Percentiles rank a stretch among this genome's conserved stretches.
Conservation (phyloP, 2,113 vertebrate genomes). For the Butorides virescens region DNA sequence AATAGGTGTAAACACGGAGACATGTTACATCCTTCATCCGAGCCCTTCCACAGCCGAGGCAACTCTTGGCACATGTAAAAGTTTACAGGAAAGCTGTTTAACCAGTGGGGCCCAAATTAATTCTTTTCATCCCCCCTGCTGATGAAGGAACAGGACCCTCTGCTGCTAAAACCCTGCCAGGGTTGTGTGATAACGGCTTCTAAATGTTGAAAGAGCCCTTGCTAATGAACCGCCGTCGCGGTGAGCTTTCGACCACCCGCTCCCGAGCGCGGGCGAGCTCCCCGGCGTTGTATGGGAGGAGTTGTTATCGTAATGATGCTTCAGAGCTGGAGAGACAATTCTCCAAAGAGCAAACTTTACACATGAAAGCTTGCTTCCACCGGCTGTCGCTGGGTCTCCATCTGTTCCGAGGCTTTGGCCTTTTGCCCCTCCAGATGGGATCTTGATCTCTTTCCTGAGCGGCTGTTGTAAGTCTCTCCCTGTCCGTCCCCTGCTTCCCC, state of each 20-base stretch:
- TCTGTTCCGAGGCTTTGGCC: constrained; percentile 71
- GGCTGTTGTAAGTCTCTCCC: not conserved
- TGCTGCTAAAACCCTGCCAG: constrained; percentile 3
- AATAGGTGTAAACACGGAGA: too few relatives aligned
- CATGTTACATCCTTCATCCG: not conserved
- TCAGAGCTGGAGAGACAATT: constrained; percentile 51
- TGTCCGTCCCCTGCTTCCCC: not conserved
- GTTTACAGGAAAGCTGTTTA: not conserved
- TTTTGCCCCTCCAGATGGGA: constrained; percentile 72
- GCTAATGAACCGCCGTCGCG: not conserved
- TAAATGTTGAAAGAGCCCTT: constrained; percentile 32
- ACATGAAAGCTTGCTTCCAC: constrained; percentile 74
- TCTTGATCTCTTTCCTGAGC: constrained; percentile 56
- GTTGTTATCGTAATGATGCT: constrained; percentile 51
- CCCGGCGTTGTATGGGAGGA: not conserved
- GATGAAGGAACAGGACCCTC: not conserved
- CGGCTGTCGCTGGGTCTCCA: constrained; percentile 73
- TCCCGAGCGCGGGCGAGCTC: not conserved
- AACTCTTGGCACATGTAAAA: not conserved
- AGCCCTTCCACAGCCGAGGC: not conserved
- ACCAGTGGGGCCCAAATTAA: not conserved
- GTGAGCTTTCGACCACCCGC: not conserved
- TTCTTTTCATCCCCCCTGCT: not conserved
- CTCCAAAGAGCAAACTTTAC: constrained; percentile 73
- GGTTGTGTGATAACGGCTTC: not conserved